These are phyloP conservation scores for Myiozetetes cayanensis DNA, from an alignment of 2,113 vertebrate species.

Conservation along the genomic window DNA sequence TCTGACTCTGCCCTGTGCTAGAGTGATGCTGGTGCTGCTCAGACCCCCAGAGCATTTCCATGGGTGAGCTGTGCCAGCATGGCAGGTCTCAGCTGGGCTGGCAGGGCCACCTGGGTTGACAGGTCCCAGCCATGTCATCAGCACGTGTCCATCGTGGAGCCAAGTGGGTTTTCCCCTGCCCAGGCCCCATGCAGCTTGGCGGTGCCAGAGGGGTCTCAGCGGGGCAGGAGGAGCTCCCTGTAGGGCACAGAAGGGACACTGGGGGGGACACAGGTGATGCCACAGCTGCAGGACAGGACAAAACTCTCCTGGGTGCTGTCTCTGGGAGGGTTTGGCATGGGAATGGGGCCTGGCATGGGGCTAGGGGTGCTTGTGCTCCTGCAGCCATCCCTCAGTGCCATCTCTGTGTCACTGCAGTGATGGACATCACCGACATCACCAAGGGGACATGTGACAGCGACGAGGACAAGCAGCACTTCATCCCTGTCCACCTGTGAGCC, in stretches of 20 bases:
- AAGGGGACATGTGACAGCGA: slow-evolving; percentile 59
- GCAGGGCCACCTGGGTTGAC: not conserved
- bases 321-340: not conserved
- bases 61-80: not conserved
- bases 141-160: fast-evolving
- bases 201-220: not conserved
- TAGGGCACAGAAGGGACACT: not conserved
- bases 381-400: fast-evolving
- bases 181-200: not conserved
- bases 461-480: slow-evolving; percentile 69
- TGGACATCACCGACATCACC: slow-evolving; percentile 68
- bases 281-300: not conserved
- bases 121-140: not conserved
- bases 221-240: fast-evolving
- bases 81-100: not conserved
- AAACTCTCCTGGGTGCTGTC: not conserved
- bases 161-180: not conserved
- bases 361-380: not conserved
- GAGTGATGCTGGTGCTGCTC: not conserved
- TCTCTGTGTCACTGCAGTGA: slow-evolving; percentile 19
- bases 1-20: not conserved
- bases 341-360: not conserved
- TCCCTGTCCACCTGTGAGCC: slow-evolving; percentile 63
- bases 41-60: not conserved
- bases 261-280: not conserved